Base-by-base conservation (phyloP, 2,888 invertebrate species). In the Agelastica alni region DNA sequence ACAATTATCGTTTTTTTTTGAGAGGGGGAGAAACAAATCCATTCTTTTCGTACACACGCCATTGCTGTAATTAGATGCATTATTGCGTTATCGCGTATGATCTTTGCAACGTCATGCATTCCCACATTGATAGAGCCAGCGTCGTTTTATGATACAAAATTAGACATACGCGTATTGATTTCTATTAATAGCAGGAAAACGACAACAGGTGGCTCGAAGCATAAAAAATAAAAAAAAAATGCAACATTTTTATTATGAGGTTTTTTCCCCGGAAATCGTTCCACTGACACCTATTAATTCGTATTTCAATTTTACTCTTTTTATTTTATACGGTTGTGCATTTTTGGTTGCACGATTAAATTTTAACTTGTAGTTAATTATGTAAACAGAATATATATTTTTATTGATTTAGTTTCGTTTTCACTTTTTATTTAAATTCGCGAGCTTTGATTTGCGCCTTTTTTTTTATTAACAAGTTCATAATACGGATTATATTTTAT, bases 231-330 rank as follows among this genome's bases (percentile, higher is more conserved):
- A 66, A 68, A n/a, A n/a, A n/a, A 70, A 68, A 66, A 51, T 56
- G 60, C 58, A 42, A 58, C 57, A 68, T 69, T 71, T 71, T 71
- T 66, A n/a, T n/a, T 61, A 60, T 63, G 66, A 64, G 66, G 58
- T 66, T 66, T 56, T 62, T 64, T 63, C 70, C 73, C 71, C 69
- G 67, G 70, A 67, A 71, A 69, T 63, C 63, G 57, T 65, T 68
- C 68, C 71, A 74, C 72, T 73, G 73, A 74, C 74, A 74, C 72
- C 74, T 72, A 76, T 74, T 75, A 75, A 75, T 75, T 72, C 73
- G 51, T 72, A 72, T 70, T 70, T 72, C 69, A 68, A 66, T 70
- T 70, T 69, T 67, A 64, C 70, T 68, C 70, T 66, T 45, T 53
- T n/a, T n/a, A n/a, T n/a, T n/a, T 43, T 36, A 36, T 44, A 44